phyloP scores from a whole-genome alignment of 2,888 invertebrate genomes.

The Diarsia mendica region DNA sequence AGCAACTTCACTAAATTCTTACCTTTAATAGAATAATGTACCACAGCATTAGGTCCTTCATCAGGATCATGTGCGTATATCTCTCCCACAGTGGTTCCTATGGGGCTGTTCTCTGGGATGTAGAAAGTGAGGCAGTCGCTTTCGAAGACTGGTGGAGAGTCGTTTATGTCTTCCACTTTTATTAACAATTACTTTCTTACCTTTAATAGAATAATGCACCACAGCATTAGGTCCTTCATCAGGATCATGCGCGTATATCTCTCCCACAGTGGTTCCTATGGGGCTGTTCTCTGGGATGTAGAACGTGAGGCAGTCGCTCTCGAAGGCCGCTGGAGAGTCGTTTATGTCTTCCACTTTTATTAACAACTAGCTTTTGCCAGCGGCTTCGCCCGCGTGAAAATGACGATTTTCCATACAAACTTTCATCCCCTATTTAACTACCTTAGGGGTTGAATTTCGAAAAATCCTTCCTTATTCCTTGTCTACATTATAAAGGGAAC shows the following conservation, averaged over 20 bases:
- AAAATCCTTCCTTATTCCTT: no score
- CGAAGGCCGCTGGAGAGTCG: slow-evolving; percentile 97
- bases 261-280: slow-evolving; percentile 97
- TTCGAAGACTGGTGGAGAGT: slow-evolving; percentile 97
- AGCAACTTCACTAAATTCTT: slow-evolving; percentile 27
- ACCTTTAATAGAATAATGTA: slow-evolving; percentile 98
- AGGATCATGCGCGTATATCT: slow-evolving; percentile 96
- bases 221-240: slow-evolving; percentile 97
- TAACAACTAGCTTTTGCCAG: no score
- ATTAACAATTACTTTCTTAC: slow-evolving; percentile 85
- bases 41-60: slow-evolving; percentile 96
- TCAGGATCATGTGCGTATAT: slow-evolving; percentile 97
- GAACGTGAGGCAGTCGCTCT: slow-evolving; percentile 96
- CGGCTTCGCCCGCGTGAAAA: no score
- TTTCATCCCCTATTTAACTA: no score
- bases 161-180: slow-evolving; percentile 96
- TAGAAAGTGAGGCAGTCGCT: slow-evolving; percentile 96
- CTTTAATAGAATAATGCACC: slow-evolving; percentile 98
- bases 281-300: slow-evolving; percentile 99
- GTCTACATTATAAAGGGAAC: no score
- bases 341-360: slow-evolving; percentile 97
- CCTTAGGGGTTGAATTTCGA: no score
- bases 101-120: slow-evolving; percentile 98
- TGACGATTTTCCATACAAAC: no score
- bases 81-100: slow-evolving; percentile 97